Conservation (phyloP, 1,140 invertebrate species). For the Tetramorium parvispinum region DNA sequence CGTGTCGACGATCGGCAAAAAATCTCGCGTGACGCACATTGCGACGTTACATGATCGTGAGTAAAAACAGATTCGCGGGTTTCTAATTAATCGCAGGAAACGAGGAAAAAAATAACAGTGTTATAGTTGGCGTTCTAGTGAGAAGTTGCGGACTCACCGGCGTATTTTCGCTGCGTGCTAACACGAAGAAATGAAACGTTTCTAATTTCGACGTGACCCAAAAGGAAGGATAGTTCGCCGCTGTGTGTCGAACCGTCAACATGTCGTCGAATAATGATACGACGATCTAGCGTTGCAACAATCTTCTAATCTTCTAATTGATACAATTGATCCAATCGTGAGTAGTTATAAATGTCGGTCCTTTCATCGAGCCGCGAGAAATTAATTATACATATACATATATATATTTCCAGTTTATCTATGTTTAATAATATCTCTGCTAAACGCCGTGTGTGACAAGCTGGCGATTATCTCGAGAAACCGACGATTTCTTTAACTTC, state of each 20-base stretch:
- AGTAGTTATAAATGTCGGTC: constrained; percentile 14
- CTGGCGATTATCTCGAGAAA: neutral
- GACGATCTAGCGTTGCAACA: neutral
- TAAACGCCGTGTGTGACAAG: neutral
- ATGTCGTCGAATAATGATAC: constrained; percentile 13
- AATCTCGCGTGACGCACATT: constrained; percentile 35
- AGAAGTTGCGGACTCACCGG: constrained; percentile 15
- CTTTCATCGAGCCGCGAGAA: constrained; percentile 8
- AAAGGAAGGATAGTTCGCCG: neutral
- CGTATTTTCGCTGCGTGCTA: neutral
- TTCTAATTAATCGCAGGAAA: constrained; percentile 51
- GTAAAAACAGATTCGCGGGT: constrained; percentile 15
- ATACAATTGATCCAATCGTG: constrained; percentile 17
- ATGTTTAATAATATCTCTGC: neutral
- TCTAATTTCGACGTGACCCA: neutral
- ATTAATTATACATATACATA: neutral
- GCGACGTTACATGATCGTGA: constrained; percentile 33
- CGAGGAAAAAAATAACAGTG: constrained; percentile 30
- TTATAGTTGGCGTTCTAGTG: neutral
- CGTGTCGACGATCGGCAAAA: constrained; percentile 21
- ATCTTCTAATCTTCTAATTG: constrained; percentile 29
- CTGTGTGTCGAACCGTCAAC: neutral
- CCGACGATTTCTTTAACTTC: neutral
- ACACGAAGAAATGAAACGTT: constrained; percentile 28
- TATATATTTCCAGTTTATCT: neutral